Evolutionary conservation across 2,888 invertebrate species (phyloP), one percentile per base, ranked within the genome.

Genomic region (Mythimna impura): DNA sequence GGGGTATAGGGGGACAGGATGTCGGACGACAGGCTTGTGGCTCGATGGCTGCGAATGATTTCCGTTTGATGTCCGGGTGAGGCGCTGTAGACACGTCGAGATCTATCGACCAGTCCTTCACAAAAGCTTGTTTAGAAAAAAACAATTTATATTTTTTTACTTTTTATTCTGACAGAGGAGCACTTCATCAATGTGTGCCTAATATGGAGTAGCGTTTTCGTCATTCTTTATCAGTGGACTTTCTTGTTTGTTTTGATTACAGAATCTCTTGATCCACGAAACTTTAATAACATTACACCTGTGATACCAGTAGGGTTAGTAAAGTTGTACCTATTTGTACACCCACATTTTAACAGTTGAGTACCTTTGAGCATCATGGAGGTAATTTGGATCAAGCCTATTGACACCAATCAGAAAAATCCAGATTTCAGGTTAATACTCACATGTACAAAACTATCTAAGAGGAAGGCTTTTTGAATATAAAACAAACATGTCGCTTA

Each of bases 11-110:
- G 34, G 25, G 47, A 14, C 14, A 54, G 36, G 52, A 58, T 30
- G 58, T 64, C 60, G 25, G 12, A 30, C 64, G 80, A 63, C 17
- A n/a, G 55, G 57, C 58, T 58, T 10, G 70, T 47, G 66, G 62
- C 60, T 70, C 71, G 47, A 64, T 62, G 61, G 58, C 73, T 78
- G 74, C 58, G 63, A 74, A 63, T 80, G 69, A 85, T 76, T 75
- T 78, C 74, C 73, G 68, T 83, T 78, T 78, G 72, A 83, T 67
- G 54, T 69, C 52, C 57, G 72, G 47, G 47, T 22, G 40, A 47
- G 64, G 55, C 62, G 71, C 63, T 57, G 54, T 30, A 65, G 60
- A 61, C 72, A 52, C 5, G 30, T 50, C 47, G 20, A 57, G 71
- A 50, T 66, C 34, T 60, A 34, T 60, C 34, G 60, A 77, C 55